Evolutionary conservation across 1,140 invertebrate species (phyloP), one percentile per base, ranked within the genome.

Genomic region (Acromyrmex charruanus): DNA sequence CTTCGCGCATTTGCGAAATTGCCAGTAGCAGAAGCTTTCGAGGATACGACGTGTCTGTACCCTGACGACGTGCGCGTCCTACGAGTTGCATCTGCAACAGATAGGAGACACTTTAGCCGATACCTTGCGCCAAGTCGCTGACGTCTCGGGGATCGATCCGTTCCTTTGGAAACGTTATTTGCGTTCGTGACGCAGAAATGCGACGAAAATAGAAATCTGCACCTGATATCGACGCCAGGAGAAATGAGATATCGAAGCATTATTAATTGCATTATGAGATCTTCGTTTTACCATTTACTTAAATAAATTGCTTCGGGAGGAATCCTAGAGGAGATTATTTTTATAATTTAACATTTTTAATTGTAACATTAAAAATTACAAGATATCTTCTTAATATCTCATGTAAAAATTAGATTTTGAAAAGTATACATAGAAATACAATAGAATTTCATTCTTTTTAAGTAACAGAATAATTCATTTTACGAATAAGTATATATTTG

Each of bases 91-190:
- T 90, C 89, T 85, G 89, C 86, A 90, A 90, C 89, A 88, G 89
- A 90, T 90, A 90, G 89, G 87, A 88, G 89, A 90, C 89, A 88
- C 89, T 90, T 90, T 90, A 90, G 81, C 81, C 86, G 89, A 90
- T 90, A 90, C 81, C 81, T 90, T 90, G 86, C 77, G 75, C 86
- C 89, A 74, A 90, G 89, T 88, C 89, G 89, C 82, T 90, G 89
- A 90, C 89, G 63, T 90, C 79, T 49, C 77, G 28, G 9, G 80
- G 77, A 90, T 90, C 89, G 89, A 90, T 90, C 58, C 81, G 39
- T 31, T 35, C 55, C 69, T 75, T 75, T 61, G 69, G 39, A 80
- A 58, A 49, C 65, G 77, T 86, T 85, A 85, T 66, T 79, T 80
- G 72, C 63, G 61, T 31, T 66, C 51, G 35, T 58, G 59, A 71